A percentile compares a stretch with the other conserved stretches of the same genome.
phyloP scores from a whole-genome alignment of 2,888 invertebrate genomes.

The Lasioglossum marginatum region DNA sequence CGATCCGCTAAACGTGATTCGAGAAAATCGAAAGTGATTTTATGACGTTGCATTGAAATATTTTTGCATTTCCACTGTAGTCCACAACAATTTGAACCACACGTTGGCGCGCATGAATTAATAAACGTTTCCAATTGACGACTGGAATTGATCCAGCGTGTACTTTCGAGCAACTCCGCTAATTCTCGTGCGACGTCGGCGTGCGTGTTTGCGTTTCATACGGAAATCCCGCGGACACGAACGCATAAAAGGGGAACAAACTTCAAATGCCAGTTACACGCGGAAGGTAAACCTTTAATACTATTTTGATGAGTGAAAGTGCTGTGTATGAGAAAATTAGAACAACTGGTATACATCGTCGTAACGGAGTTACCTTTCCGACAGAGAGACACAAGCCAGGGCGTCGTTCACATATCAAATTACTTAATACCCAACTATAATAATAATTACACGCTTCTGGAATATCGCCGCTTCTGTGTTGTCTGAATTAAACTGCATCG shows the following conservation, averaged over 20 bases:
- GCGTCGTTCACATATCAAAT: neutral
- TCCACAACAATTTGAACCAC: neutral
- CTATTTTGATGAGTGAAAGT: slow-evolving; percentile 6
- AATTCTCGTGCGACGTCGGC: neutral
- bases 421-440: neutral
- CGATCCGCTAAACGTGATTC: neutral
- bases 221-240: slow-evolving; percentile 6
- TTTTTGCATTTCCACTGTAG: neutral
- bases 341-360: neutral
- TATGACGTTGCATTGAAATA: neutral
- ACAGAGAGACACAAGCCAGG: neutral
- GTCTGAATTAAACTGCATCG: neutral
- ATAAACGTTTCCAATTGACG: neutral
- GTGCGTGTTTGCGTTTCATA: neutral
- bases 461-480: neutral
- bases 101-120: neutral
- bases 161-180: neutral
- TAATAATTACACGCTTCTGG: neutral
- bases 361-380: neutral
- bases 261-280: neutral
- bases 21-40: neutral
- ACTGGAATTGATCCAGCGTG: neutral
- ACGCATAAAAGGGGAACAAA: slow-evolving; percentile 3
- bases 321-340: neutral
- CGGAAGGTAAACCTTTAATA: slow-evolving; percentile 8